These are phyloP conservation scores for Eilema depressum DNA, from an alignment of 2,888 invertebrate genomes.

Conservation along the genomic window DNA sequence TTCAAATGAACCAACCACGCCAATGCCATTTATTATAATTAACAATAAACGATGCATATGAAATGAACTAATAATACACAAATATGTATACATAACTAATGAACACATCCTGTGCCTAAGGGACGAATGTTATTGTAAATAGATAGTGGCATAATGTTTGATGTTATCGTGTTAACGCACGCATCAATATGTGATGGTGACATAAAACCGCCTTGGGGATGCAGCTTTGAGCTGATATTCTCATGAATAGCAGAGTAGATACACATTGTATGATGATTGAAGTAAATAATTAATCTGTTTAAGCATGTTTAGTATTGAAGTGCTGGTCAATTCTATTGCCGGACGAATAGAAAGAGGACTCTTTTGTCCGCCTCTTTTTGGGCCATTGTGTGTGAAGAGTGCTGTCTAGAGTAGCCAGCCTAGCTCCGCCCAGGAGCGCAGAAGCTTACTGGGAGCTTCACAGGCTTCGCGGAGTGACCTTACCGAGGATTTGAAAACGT, in stretches of 20 bases:
- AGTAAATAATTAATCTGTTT: not conserved
- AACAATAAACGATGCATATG: conserved; percentile 8
- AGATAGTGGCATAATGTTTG: conserved; percentile 17
- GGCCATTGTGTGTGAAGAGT: no score
- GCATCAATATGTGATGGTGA: conserved; percentile 9
- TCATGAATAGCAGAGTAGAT: not conserved
- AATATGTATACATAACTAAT: conserved; percentile 30
- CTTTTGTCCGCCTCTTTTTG: no score
- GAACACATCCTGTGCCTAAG: conserved; percentile 18
- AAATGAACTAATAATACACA: not conserved
- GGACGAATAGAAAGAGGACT: no score
- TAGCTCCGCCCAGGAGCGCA: no score
- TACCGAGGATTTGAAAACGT: no score
- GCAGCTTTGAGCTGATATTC: not conserved
- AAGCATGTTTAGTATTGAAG: not conserved
- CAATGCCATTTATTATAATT: conserved; percentile 4
- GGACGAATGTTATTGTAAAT: conserved; percentile 18
- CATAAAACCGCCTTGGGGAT: not conserved
- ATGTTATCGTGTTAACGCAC: conserved; percentile 5
- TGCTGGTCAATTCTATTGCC: no score
- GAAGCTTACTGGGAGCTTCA: no score
- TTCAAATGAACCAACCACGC: no score
- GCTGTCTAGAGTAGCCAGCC: no score
- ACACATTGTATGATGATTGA: not conserved
- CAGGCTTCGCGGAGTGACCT: no score